phyloP scores from a whole-genome alignment of 2,113 vertebrate genomes.

The Lasiurus cinereus region DNA sequence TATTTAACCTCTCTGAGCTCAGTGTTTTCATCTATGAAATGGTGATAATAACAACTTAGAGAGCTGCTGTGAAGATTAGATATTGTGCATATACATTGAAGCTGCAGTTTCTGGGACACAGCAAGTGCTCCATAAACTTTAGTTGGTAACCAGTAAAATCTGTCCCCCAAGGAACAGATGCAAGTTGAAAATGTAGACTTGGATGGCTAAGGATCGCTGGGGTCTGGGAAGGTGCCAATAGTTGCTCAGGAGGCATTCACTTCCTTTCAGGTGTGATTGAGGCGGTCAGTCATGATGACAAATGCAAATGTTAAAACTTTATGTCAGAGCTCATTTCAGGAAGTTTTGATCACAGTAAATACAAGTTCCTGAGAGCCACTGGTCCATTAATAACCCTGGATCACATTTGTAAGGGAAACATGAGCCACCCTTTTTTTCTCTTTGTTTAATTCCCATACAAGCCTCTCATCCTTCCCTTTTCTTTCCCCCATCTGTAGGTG shows the following conservation, averaged over 20 bases:
- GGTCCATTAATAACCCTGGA: conserved; percentile 16
- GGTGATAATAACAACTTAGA: background rate
- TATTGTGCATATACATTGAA: background rate
- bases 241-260: background rate
- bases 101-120: background rate
- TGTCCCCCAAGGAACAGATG: background rate
- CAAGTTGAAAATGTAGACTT: background rate
- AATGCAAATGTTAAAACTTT: conserved; percentile 17
- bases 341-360: conserved; percentile 54
- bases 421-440: conserved; percentile 31
- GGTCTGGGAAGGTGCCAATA: background rate
- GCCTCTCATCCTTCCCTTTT: too few species aligned
- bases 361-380: conserved; percentile 3
- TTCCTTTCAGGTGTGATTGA: background rate
- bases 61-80: background rate
- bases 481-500: background rate
- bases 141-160: background rate
- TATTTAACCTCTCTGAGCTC: conserved; percentile 42
- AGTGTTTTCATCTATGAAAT: background rate
- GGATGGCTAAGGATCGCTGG: background rate
- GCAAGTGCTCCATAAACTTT: background rate
- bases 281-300: conserved; percentile 12
- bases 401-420: conserved; percentile 34
- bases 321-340: conserved; percentile 49
- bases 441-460: background rate